Evolutionary conservation across 64 coral and sea anemone species (phyloP), one percentile per base, ranked within the genome.

Genomic region (Cladopsammia gracilis): DNA sequence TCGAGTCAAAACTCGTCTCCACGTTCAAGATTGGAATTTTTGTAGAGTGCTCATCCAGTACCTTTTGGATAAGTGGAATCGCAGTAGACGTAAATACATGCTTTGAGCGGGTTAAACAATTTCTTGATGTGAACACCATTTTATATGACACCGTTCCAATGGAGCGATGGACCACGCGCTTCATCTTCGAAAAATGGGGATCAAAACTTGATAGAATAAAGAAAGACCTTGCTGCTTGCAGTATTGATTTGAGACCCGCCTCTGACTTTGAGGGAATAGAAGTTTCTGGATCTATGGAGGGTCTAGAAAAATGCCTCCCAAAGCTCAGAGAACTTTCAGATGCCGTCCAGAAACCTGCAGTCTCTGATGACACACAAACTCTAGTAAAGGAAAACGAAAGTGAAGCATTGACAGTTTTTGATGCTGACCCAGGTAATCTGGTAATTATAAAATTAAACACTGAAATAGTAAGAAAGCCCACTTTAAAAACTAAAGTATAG

Each of bases 61-160:
- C 69, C 7, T 5, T 92, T 6, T 86, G 90, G 90, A 48, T 85
- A 44, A 62, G 69, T 48, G 91, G 91, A 14, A 58, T 77, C 9
- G 54, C 50, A 47, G 25, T 85, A 15, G 54, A 89, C 20, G 77
- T 89, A 13, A 19, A 77, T 14, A 59, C 78, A 25, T 48, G 43
- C n/a, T 82, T 19, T 16, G 44, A 75, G 45, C 24, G 60, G 15
- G 58, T 96, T 0, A 20, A 59, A 10, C 44, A 10, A 7, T 96
- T 96, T 89, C 66, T 95, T 50, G 89, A 74, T 0, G 23, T 46
- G 45, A 95, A 95, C 58, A 91, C 94, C 44, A 88, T 95, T 75
- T 49, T 87, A 34, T 44, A 75, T 10, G 7, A 79, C 43, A 25
- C 48, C 4, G 42, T 91, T 8, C 13, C 13, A 23, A 20, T 86